A percentile compares a stretch with the other conserved stretches of the same genome.
Evolutionary conservation across 2,113 vertebrate species (phyloP).

Genomic region (Empidonax traillii): DNA sequence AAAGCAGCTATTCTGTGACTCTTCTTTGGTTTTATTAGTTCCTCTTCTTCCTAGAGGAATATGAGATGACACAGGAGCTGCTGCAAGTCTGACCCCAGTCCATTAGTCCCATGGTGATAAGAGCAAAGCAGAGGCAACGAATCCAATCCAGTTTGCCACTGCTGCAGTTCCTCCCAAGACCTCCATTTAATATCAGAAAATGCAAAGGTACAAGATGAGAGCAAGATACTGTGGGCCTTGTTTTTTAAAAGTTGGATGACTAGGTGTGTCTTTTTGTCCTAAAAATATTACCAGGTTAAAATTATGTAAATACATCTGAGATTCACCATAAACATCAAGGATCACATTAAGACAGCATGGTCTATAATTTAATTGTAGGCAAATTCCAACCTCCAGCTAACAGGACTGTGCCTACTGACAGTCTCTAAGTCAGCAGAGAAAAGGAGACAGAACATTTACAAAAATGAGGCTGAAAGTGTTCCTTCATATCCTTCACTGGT

Average conservation of each 20-base stretch:
- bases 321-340: not conserved
- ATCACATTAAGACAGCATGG: not conserved
- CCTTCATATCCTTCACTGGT: not conserved
- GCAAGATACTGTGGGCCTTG: rapidly evolving
- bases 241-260: not conserved
- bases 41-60: not conserved
- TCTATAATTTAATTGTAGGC: not conserved
- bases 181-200: not conserved
- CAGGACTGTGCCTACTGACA: not conserved
- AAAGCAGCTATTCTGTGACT: not conserved
- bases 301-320: not conserved
- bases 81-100: not conserved
- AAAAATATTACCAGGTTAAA: not conserved
- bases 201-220: not conserved
- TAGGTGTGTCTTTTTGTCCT: not conserved
- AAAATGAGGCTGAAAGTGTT: not conserved
- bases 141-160: not conserved
- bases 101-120: not conserved
- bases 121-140: not conserved
- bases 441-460: not conserved
- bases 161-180: not conserved
- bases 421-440: not conserved
- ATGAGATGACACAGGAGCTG: not conserved
- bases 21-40: not conserved
- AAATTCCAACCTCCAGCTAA: not conserved